phyloP scores from a whole-genome alignment of 2,797 vertebrate species.

The Rhabdophis nuchalis region DNA sequence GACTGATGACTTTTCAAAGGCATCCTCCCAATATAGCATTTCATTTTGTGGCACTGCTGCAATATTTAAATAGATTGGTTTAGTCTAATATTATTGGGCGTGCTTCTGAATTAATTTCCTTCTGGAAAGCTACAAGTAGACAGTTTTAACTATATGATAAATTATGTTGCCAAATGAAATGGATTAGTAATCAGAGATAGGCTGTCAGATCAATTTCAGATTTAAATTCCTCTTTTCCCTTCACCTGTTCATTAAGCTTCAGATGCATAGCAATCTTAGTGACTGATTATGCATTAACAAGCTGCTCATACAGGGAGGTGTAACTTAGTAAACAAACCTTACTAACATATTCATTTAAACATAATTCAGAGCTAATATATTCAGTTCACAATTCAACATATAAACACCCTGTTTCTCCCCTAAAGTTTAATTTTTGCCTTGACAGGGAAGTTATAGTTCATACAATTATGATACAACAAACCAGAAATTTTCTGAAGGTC shows the following conservation, averaged over 20 bases:
- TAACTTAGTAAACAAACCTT: conserved; percentile 63
- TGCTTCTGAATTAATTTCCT: conserved; percentile 69
- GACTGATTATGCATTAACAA: conserved; percentile 74
- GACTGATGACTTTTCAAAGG: background rate
- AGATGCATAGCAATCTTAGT: conserved; percentile 67
- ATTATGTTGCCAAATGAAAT: conserved; percentile 74
- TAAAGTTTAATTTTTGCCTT: conserved; percentile 58
- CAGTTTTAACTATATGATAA: conserved; percentile 71
- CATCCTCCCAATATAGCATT: background rate
- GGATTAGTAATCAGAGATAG: conserved; percentile 76
- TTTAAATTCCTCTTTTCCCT: conserved; percentile 70
- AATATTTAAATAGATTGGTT: conserved; percentile 59
- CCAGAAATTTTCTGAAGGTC: conserved; percentile 54
- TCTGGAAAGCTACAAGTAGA: conserved; percentile 63
- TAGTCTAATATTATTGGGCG: conserved; percentile 53
- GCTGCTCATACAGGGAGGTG: conserved; percentile 66
- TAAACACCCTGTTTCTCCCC: conserved; percentile 53
- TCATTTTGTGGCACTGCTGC: conserved; percentile 50
- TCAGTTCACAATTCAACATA: conserved; percentile 57
- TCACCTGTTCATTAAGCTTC: conserved; percentile 73
- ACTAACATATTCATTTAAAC: conserved; percentile 57
- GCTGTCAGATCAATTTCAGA: conserved; percentile 72
- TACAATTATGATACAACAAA: conserved; percentile 60
- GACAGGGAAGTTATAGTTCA: conserved; percentile 49
- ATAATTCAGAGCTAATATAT: conserved; percentile 64